Conservation (phyloP, 2,888 invertebrate species). For the Steinernema hermaphroditum region DNA sequence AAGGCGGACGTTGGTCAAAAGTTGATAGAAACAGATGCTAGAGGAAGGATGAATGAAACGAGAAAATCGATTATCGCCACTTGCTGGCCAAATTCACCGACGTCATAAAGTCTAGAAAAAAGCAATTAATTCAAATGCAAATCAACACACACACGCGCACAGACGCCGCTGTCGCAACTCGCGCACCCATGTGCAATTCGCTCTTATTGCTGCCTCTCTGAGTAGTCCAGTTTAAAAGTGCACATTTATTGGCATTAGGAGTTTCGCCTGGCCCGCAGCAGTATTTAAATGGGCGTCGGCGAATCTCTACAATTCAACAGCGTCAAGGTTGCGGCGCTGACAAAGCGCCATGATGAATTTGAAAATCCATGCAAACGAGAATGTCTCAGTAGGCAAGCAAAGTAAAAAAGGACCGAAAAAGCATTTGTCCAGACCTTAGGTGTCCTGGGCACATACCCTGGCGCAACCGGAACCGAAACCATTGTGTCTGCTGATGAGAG, state of each 20-base stretch:
- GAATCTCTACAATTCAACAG: slow-evolving; percentile 10
- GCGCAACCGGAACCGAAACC: neutral
- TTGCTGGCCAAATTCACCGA: slow-evolving; percentile 30
- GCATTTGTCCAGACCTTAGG: no score
- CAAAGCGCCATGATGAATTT: slow-evolving; percentile 23
- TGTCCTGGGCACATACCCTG: neutral
- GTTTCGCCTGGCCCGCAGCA: slow-evolving; percentile 17
- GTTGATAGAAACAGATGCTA: neutral
- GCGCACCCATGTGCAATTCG: slow-evolving; percentile 30
- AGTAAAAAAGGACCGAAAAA: no score
- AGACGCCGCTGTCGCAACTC: slow-evolving; percentile 25
- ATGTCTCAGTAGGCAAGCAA: neutral
- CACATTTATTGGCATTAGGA: slow-evolving; percentile 31
- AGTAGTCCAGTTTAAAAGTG: slow-evolving; percentile 30
- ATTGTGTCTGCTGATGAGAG: neutral
- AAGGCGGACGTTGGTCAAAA: no score
- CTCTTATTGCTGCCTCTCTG: slow-evolving; percentile 22
- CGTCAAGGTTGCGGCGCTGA: neutral
- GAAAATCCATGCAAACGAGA: slow-evolving; percentile 6
- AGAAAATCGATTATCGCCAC: slow-evolving; percentile 28
- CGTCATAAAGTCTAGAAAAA: slow-evolving; percentile 31
- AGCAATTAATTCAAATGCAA: slow-evolving; percentile 31
- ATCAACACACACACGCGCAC: slow-evolving; percentile 30
- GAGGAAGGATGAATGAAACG: neutral
- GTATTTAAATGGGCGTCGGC: slow-evolving; percentile 23